These are phyloP conservation scores for Sebastolobus altivelis DNA, from an alignment of 2,797 vertebrate species.

Conservation along the genomic window DNA sequence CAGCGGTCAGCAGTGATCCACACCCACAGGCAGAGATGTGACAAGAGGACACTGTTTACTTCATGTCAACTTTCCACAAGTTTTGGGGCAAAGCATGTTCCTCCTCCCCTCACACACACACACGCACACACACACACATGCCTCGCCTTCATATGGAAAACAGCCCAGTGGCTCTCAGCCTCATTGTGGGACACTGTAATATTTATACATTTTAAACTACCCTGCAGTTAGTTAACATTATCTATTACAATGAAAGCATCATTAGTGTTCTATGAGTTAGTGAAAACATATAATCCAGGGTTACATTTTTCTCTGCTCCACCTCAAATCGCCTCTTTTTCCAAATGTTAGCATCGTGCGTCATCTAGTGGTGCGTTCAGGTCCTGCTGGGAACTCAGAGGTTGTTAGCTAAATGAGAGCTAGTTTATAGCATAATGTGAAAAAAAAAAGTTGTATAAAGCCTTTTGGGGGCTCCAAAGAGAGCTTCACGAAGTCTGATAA, in stretches of 20 bases:
- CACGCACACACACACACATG: neutral
- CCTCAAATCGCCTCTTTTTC: no score
- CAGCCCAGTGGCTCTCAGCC: slow-evolving; percentile 1
- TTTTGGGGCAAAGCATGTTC: slow-evolving; percentile 54
- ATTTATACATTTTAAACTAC: neutral
- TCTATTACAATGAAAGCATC: neutral
- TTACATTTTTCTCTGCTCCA: neutral
- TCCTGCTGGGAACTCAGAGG: slow-evolving; percentile 3
- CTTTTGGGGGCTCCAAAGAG: neutral
- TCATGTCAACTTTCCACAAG: slow-evolving; percentile 71
- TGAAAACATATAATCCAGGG: neutral
- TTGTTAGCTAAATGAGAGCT: neutral
- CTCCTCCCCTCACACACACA: slow-evolving; percentile 45
- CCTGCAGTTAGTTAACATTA: neutral
- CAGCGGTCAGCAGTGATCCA: slow-evolving; percentile 46
- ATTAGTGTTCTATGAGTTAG: neutral
- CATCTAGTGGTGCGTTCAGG: slow-evolving; percentile 70
- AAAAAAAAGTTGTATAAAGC: neutral
- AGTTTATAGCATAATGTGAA: neutral
- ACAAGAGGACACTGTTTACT: slow-evolving; percentile 48
- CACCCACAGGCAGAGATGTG: slow-evolving; percentile 39
- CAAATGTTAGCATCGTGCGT: slow-evolving; percentile 33
- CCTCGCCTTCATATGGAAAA: slow-evolving; percentile 50
- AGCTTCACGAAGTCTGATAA: neutral
- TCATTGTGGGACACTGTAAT: no score